These are phyloP conservation scores for Sebastes itinus DNA, from an alignment of 2,797 vertebrate species.

Conservation along the genomic window DNA sequence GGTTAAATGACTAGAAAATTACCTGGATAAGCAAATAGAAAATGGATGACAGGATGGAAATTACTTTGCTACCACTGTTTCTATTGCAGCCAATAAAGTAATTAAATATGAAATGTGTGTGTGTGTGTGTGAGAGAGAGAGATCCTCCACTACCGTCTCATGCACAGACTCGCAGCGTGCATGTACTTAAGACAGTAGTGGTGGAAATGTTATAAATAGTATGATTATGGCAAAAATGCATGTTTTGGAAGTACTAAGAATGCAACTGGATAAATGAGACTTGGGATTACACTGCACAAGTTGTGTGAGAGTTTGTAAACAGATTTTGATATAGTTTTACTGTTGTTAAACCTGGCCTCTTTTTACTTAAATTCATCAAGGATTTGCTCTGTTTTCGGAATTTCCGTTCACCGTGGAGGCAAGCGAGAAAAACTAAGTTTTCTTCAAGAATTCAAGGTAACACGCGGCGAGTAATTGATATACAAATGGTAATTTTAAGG, in stretches of 20 bases:
- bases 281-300: not conserved
- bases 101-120: conserved; percentile 32
- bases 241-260: not conserved
- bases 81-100: conserved; percentile 31
- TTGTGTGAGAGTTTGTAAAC: no score
- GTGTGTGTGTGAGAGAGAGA: no score
- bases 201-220: no score
- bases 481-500: not conserved
- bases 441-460: not conserved
- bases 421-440: not conserved
- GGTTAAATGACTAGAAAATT: conserved; percentile 50
- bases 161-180: no score
- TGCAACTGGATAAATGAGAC: not conserved
- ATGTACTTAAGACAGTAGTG: no score
- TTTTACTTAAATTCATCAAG: not conserved
- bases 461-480: not conserved
- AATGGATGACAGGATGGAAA: conserved; percentile 23
- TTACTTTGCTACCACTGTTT: conserved; percentile 19
- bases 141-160: no score
- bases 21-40: conserved; percentile 39
- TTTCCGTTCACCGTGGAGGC: not conserved
- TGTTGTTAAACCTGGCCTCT: not conserved
- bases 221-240: not conserved
- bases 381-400: not conserved
- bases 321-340: not conserved